Evolutionary conservation across 2,888 invertebrate genomes (phyloP).

Genomic region (Melieria omissa): DNA sequence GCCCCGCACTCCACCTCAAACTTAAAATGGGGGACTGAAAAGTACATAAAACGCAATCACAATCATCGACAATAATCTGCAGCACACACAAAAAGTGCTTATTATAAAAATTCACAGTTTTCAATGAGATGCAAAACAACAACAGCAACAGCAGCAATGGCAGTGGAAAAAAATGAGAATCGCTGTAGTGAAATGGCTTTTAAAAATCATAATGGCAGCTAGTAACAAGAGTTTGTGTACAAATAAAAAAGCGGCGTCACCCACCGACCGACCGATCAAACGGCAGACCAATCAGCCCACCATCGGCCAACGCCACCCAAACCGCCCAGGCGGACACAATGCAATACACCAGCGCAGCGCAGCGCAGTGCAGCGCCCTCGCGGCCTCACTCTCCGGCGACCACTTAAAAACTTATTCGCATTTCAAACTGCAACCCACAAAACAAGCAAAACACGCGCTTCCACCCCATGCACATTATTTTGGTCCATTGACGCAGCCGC

Average conservation of each 20-base stretch:
- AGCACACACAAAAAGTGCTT: slow-evolving; percentile 57
- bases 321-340: neutral
- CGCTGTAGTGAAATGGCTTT: slow-evolving; percentile 58
- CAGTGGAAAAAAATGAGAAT: slow-evolving; percentile 32
- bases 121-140: slow-evolving; percentile 51
- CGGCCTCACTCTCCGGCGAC: slow-evolving; percentile 47
- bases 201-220: slow-evolving; percentile 65
- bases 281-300: slow-evolving; percentile 18
- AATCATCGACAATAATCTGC: slow-evolving; percentile 63
- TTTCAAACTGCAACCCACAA: slow-evolving; percentile 49
- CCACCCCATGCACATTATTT: slow-evolving; percentile 55
- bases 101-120: slow-evolving; percentile 64
- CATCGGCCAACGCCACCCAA: slow-evolving; percentile 25
- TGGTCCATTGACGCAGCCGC: slow-evolving; percentile 63
- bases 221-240: slow-evolving; percentile 59
- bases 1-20: slow-evolving; percentile 21
- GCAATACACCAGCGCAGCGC: no score
- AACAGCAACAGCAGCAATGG: slow-evolving; percentile 21
- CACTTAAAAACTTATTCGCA: slow-evolving; percentile 60
- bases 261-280: slow-evolving; percentile 24
- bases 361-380: neutral
- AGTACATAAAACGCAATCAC: slow-evolving; percentile 60
- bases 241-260: slow-evolving; percentile 38
- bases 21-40: slow-evolving; percentile 45
- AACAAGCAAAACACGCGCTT: slow-evolving; percentile 40